These are phyloP conservation scores for Apamea sordens DNA, from an alignment of 2,888 invertebrate species.

Conservation along the genomic window DNA sequence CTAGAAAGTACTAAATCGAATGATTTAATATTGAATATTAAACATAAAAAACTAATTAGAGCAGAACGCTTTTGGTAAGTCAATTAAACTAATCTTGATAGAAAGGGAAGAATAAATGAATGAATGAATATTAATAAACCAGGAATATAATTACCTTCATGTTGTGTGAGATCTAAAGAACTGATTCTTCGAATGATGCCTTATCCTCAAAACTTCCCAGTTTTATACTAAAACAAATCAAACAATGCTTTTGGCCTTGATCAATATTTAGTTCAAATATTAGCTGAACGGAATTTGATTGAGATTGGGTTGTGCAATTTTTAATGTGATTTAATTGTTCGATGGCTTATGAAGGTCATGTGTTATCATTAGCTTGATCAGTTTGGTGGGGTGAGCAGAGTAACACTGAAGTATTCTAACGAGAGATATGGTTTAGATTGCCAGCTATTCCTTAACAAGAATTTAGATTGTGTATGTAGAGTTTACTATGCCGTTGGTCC, in stretches of 20 bases:
- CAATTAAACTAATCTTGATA: neutral
- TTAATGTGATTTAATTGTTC: constrained; percentile 59
- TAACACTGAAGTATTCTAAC: neutral
- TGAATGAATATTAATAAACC: constrained; percentile 7
- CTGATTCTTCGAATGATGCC: constrained; percentile 76
- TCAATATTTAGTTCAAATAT: constrained; percentile 60
- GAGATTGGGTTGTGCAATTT: constrained; percentile 64
- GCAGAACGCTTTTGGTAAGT: neutral
- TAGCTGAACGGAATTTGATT: constrained; percentile 63
- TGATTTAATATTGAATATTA: too few species aligned
- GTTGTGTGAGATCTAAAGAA: constrained; percentile 81
- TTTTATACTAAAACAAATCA: constrained; percentile 81
- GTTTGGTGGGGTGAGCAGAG: neutral
- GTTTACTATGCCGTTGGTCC: neutral
- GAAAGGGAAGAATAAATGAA: neutral
- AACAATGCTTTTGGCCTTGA: constrained; percentile 73
- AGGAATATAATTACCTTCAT: constrained; percentile 81
- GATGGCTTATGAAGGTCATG: constrained; percentile 54
- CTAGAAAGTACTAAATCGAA: neutral
- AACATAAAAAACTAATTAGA: constrained; percentile 1
- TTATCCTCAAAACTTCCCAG: constrained; percentile 42
- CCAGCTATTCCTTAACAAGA: neutral
- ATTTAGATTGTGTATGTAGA: neutral
- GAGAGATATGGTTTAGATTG: neutral
- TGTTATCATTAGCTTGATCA: constrained; percentile 32